These are phyloP conservation scores for Druon quercuslanigerum DNA, from an alignment of 1,140 invertebrate species.

Conservation along the genomic window DNA sequence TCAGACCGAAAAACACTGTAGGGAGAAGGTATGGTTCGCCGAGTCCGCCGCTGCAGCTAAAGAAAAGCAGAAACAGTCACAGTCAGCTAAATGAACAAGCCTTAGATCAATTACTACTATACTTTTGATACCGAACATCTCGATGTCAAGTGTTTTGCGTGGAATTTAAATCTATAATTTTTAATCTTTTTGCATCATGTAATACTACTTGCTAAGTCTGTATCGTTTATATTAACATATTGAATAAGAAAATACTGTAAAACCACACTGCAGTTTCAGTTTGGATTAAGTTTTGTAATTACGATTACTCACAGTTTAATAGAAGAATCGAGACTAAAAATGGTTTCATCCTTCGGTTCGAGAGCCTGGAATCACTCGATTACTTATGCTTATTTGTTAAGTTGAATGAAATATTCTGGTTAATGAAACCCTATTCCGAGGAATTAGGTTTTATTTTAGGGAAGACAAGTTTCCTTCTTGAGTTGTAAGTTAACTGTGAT, in stretches of 20 bases:
- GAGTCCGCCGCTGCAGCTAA: slow-evolving; percentile 42
- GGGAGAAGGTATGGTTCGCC: slow-evolving; percentile 67
- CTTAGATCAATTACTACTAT: slow-evolving; percentile 10
- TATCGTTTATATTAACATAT: slow-evolving; percentile 41
- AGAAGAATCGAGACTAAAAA: slow-evolving; percentile 4
- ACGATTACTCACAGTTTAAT: slow-evolving; percentile 1
- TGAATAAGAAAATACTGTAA: slow-evolving; percentile 27
- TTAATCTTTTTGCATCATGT: slow-evolving; percentile 35
- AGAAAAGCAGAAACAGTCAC: slow-evolving; percentile 22
- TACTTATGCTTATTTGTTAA: no score
- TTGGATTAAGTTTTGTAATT: not conserved
- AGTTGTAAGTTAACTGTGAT: slow-evolving; percentile 56
- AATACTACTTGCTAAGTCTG: slow-evolving; percentile 27
- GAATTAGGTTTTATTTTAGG: not conserved
- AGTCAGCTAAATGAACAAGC: slow-evolving; percentile 32
- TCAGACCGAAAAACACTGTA: no score
- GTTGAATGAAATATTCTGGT: no score
- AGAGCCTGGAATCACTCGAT: not conserved
- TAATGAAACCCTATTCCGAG: no score
- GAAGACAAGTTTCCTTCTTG: slow-evolving; percentile 35
- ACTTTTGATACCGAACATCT: slow-evolving; percentile 3
- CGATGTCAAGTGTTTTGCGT: slow-evolving; percentile 1
- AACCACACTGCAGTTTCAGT: not conserved
- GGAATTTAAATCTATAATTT: slow-evolving; percentile 17
- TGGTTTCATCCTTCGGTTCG: not conserved